phyloP scores from a whole-genome alignment of 1,140 invertebrate genomes.

The Saccostrea cuccullata region DNA sequence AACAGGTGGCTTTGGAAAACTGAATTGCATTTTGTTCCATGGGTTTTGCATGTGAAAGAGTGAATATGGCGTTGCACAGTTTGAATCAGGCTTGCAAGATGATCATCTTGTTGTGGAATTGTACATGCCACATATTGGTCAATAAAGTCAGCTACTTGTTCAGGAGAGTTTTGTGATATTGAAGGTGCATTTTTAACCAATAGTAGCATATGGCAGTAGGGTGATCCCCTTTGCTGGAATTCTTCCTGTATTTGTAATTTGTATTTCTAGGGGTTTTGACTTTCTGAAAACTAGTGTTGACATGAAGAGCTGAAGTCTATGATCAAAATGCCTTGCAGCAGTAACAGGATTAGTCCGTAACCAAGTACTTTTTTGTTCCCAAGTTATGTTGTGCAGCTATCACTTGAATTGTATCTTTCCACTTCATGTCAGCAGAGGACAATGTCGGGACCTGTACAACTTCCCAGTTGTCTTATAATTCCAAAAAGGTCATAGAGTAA shows the following conservation, averaged over 20 bases:
- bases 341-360: slow-evolving; percentile 34
- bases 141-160: background rate
- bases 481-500: slow-evolving; percentile 34
- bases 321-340: slow-evolving; percentile 36
- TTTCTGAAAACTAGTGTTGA: background rate
- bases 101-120: background rate
- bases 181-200: slow-evolving; percentile 29
- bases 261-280: background rate
- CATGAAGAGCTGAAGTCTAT: background rate
- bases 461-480: slow-evolving; percentile 28
- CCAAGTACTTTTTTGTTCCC: background rate
- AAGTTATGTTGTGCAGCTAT: slow-evolving; percentile 44
- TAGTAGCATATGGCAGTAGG: background rate
- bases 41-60: no score
- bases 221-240: slow-evolving; percentile 17
- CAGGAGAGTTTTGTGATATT: background rate
- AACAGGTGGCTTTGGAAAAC: no score
- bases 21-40: no score
- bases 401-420: slow-evolving; percentile 38
- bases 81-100: no score
- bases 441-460: slow-evolving; percentile 35
- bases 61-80: no score
- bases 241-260: slow-evolving; percentile 1
- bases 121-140: background rate
- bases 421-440: slow-evolving; percentile 39